Base-by-base conservation (phyloP, 1,140 invertebrate species). In the Saccostrea glomerata region DNA sequence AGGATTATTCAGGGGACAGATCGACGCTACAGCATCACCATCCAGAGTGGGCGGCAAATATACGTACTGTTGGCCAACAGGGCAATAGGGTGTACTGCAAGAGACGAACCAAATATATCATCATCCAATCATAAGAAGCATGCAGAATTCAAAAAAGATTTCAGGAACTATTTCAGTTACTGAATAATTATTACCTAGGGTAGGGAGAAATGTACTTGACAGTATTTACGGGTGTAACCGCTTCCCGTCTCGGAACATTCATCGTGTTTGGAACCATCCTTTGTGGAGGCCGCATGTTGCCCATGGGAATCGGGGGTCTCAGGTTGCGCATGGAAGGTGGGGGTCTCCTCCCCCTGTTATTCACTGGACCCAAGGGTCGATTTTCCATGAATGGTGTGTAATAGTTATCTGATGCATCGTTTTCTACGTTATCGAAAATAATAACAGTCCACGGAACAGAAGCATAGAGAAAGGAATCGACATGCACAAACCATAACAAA, bases 11-110 rank as follows among this genome's bases (percentile, higher is more conserved):
- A 77, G 40, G 6, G 82, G 82, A 55, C 82, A 84, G 20, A 84
- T 84, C 36, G 82, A 84, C 0, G 82, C 20, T 23, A 84, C 82
- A 23, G 82, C 82, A 84, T 84, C 82, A 17, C 40, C 17, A 54
- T 56, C 82, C 40, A 84, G 23, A 13, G 82, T 54, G 3, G 40
- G 82, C 6, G 82, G 82, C 23, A 23, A 54, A 40, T 84, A 84
- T 12, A 84, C 82, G 40, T 55, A 84, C 40, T 55, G 47, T 30
- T 84, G 47, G 17, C 82, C 82, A 12, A 40, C 20, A 20, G 40
- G 40, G 6, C 82, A 84, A 40, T 84, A 55, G 54, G 82, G 55
- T 17, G 47, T n/a, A 36, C 40, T 84, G n/a, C 3, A 84, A 47
- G 47, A 7, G 47, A 47, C 9, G 47, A 20, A 63, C n/a, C 58